Conservation (phyloP, 2,888 invertebrate genomes). For the Tetranychus piercei region DNA sequence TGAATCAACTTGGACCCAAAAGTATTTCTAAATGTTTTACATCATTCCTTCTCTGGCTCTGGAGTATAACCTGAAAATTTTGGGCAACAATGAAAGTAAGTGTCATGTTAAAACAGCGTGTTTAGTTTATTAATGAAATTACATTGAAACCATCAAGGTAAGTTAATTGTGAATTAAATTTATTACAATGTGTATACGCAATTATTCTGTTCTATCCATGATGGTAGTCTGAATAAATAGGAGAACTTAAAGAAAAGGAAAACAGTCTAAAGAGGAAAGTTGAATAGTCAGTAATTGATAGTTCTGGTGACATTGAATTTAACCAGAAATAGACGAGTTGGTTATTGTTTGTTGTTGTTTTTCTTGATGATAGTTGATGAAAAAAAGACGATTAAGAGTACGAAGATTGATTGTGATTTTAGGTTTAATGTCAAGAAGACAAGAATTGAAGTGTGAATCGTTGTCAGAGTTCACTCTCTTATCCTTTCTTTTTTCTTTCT, state of each 20-base stretch:
- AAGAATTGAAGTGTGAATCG: not conserved
- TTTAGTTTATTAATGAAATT: not conserved
- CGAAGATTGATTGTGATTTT: not conserved
- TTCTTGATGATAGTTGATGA: not conserved
- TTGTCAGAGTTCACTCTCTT: no score
- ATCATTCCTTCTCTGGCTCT: no score
- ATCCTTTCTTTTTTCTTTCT: no score
- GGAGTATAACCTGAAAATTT: no score
- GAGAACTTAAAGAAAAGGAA: no score
- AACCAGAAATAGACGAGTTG: not conserved
- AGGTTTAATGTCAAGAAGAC: not conserved
- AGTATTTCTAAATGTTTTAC: no score
- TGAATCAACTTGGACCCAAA: no score
- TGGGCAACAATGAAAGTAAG: no score
- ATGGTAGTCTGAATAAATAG: not conserved
- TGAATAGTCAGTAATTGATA: not conserved
- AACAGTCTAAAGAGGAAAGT: not conserved
- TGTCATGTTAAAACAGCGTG: no score
- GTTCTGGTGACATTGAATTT: not conserved
- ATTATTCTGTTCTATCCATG: not conserved
- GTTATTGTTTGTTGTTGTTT: not conserved
- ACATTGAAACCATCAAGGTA: not conserved
- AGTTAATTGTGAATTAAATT: not conserved
- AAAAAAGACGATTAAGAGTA: not conserved
- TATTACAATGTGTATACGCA: not conserved